Percentiles rank a stretch among this genome's conserved stretches.
Evolutionary conservation across 2,113 vertebrate genomes (phyloP).

Genomic region (Dromaius novaehollandiae): DNA sequence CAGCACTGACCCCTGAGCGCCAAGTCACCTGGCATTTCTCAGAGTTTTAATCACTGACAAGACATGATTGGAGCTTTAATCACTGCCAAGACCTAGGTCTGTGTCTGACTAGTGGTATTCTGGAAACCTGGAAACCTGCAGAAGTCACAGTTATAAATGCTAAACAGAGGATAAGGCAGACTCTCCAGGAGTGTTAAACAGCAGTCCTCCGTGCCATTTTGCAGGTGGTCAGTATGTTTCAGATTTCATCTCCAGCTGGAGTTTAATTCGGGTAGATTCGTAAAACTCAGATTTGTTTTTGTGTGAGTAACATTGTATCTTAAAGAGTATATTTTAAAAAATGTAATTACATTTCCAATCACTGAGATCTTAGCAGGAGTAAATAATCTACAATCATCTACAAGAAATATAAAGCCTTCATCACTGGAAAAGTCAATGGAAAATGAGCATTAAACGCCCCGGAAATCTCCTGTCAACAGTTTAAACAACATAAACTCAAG

Average conservation of each 20-base stretch:
- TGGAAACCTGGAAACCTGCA: neutral
- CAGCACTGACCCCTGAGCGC: neutral
- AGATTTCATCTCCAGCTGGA: neutral
- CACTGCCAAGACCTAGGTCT: neutral
- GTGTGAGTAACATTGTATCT: neutral
- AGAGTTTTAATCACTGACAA: neutral
- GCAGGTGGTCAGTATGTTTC: neutral
- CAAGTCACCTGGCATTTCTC: neutral
- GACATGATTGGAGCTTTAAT: neutral
- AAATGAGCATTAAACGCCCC: neutral
- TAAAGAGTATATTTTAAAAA: neutral
- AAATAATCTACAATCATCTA: neutral
- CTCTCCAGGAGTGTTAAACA: neutral
- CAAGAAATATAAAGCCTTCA: neutral
- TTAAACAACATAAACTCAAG: no score
- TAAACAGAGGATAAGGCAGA: neutral
- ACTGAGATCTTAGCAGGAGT: neutral
- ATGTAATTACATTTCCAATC: neutral
- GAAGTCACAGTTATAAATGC: neutral
- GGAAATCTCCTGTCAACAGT: no score
- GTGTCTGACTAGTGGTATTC: neutral
- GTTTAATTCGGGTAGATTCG: neutral
- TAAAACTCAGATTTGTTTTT: neutral
- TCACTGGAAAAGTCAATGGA: neutral
- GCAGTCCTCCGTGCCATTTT: neutral